Conservation (phyloP, 2,113 vertebrate species). For the Meles meles region DNA sequence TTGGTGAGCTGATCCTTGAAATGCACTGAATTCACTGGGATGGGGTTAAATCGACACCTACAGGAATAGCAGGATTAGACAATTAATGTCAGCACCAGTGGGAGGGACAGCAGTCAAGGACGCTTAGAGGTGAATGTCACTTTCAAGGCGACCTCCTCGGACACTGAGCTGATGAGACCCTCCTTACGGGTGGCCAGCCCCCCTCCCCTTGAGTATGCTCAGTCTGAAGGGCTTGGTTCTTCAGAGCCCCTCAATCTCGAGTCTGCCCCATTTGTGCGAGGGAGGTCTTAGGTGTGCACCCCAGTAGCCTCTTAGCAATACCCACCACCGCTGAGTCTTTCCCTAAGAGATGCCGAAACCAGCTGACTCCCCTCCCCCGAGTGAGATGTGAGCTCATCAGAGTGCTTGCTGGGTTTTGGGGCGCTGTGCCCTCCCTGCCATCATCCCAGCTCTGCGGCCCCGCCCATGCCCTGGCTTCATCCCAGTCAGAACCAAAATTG, state of each 20-base stretch:
- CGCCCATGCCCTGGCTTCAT: rapidly evolving
- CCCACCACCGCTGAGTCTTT: background rate
- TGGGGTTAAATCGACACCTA: background rate
- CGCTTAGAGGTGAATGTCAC: background rate
- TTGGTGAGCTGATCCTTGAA: background rate
- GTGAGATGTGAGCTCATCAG: background rate
- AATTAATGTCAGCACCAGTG: background rate
- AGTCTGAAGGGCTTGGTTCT: background rate
- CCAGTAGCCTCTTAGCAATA: too few species aligned
- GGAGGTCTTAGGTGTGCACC: rapidly evolving
- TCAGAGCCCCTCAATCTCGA: rapidly evolving
- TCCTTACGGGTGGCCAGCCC: rapidly evolving
- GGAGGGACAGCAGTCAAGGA: background rate
- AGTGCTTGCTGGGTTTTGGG: background rate
- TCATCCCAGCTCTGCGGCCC: rapidly evolving
- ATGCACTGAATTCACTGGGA: background rate
- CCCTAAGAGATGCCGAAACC: background rate
- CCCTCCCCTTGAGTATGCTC: rapidly evolving
- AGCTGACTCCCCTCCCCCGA: background rate
- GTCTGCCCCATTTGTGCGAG: background rate
- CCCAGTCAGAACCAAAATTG: background rate
- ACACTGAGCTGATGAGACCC: rapidly evolving
- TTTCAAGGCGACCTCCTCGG: background rate
- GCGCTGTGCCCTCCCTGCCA: too few species aligned
- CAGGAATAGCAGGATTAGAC: background rate